Base-by-base conservation (phyloP, 2,888 invertebrate species). In the Noctua janthina region DNA sequence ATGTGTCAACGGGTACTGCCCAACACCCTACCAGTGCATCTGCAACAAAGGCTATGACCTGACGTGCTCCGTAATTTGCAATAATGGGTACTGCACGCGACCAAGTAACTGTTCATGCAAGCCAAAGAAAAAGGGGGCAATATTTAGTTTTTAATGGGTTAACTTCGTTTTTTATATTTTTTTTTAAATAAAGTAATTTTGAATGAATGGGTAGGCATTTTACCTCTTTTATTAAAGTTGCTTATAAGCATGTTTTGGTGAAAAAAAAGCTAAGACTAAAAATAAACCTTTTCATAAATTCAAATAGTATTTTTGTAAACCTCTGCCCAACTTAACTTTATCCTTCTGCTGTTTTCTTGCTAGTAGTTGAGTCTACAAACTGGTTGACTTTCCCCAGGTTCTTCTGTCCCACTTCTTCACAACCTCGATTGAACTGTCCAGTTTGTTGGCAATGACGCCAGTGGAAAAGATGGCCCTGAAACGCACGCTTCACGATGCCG, bases 61-160 rank as follows among this genome's bases (percentile, higher is more conserved):
- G 20, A 8, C n/a, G 8, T 84, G 83, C 66, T 88, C 70, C 8
- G 39, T 64, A 6, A 59, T 83, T 1, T 91, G 91, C 67, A 49
- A 76, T 0, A 83, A 90, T 51, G 93, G 95, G 1, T 84, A 88
- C 8, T 97, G 97, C 79, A 88, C 91, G 2, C 92, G 91, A 0
- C 96, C 96, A 0, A 91, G 95, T 0, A 90, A 89, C 10, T 93
- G 93, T 66, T 74, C 77, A 8, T 93, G 93, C 39, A 66, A 76
- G 46, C 35, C 66, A 8, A 67, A 76, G 77, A 76, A 78, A 49
- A 76, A 78, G 56, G 54, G 78, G 1, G 1, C 17, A 46, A n/a
- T 78, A 46, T 66, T 62, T 62, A 62, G 15, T 59, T 59, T 8
- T 46, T 76, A 73, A 35, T 29, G 29, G 20, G 35, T 39, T 20